phyloP scores from a whole-genome alignment of 2,113 vertebrate genomes.

The Zosterops pallidus region DNA sequence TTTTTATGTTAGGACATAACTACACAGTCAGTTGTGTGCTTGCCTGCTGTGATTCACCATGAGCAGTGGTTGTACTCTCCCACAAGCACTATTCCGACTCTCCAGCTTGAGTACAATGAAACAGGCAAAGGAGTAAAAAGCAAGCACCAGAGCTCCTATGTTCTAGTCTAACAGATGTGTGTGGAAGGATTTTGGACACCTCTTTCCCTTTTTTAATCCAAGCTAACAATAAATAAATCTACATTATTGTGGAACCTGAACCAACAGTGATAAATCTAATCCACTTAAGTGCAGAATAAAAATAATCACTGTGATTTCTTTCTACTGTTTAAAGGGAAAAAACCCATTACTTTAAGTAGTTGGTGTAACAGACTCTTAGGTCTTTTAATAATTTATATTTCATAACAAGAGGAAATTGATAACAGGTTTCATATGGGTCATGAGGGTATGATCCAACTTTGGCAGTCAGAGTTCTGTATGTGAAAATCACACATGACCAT shows the following conservation, averaged over 20 bases:
- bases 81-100: neutral
- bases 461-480: neutral
- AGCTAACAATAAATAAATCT: constrained; percentile 29
- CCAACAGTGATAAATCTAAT: constrained; percentile 52
- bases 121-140: neutral
- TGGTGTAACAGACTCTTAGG: neutral
- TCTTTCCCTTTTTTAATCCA: constrained; percentile 12
- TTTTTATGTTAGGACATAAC: neutral
- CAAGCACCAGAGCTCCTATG: neutral
- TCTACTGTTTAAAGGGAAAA: neutral
- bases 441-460: neutral
- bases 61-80: neutral
- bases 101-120: neutral
- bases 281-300: neutral
- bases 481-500: neutral
- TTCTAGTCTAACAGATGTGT: neutral
- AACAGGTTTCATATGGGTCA: constrained; percentile 13
- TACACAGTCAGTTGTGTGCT: neutral
- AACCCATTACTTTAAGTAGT: neutral
- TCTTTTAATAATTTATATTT: constrained; percentile 30
- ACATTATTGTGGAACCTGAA: constrained; percentile 30
- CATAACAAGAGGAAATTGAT: neutral
- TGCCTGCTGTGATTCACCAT: neutral
- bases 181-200: neutral
- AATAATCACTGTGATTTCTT: constrained; percentile 13